Base-by-base conservation (phyloP, 2,113 vertebrate species). In the Bettongia penicillata region DNA sequence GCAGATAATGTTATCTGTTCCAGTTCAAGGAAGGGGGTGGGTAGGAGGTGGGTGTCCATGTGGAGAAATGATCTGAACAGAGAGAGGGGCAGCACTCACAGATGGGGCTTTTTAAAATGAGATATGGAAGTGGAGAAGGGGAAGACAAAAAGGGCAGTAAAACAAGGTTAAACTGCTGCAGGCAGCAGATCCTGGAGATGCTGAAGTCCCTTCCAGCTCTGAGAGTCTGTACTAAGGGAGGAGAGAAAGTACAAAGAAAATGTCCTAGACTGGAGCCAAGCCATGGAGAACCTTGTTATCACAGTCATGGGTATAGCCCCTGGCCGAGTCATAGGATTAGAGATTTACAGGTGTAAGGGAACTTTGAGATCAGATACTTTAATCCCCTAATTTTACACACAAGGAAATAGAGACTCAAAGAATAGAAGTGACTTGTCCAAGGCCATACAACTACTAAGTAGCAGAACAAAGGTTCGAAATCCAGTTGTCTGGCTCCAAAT, bases 61-160 rank as follows among this genome's bases (percentile, higher is more conserved):
- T 0, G 49, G 93, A 95, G 94, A 28, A 91, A 24, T 1, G 96
- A 95, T 98, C 96, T n/a, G 94, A 31, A 51, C 91, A 28, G 96
- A 98, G 50, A 95, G 94, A 53, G 31, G 95, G 89, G 96, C 96
- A 95, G 96, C 0, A 95, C 93, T 91, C 96, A 92, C 93, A 95
- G 96, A 96, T 94, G 84, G 94, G 96, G 92, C 95, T 97, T 95
- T 97, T 97, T 94, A 96, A 95, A 51, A 26, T 24, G 97, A 97
- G 96, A 97, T 96, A 94, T 92, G 49, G 16, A 0, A 55, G 89
- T 0, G 50, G 97, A 96, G 96, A 96, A 91, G 91, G 92, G 25
- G 0, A 96, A 92, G 91, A 94, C 9, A 47, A 92, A 53, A 0
- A 3, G 94, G 90, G 94, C 93, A 19, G 95, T 97, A 97, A 97